Conservation (phyloP, 2,113 vertebrate genomes). For the Hemibagrus wyckioides region DNA sequence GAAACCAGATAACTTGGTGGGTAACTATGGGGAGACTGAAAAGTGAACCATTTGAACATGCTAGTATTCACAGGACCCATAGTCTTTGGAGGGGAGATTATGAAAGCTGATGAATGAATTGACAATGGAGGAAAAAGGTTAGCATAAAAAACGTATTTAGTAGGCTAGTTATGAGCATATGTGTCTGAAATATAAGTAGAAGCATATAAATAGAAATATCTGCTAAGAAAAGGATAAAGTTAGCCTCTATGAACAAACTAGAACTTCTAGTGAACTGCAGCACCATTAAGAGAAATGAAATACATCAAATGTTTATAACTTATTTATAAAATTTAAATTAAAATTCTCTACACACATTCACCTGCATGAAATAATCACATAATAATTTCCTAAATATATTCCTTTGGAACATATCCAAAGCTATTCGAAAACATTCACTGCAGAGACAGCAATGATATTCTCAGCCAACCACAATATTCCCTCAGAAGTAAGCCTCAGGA, state of each 20-base stretch:
- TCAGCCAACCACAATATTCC: conserved; percentile 65
- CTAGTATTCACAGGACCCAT: neutral
- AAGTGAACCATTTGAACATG: neutral
- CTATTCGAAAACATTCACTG: conserved; percentile 31
- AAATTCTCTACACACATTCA: neutral
- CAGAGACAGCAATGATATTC: conserved; percentile 41
- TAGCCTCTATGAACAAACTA: neutral
- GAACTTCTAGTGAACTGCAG: neutral
- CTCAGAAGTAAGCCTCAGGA: conserved; percentile 58
- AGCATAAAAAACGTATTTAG: neutral
- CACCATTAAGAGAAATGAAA: neutral
- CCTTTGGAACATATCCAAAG: conserved; percentile 52
- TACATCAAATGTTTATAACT: neutral
- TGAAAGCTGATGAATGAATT: neutral
- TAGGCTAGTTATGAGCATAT: neutral
- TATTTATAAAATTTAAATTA: neutral
- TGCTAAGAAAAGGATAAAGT: neutral
- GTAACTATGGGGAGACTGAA: neutral
- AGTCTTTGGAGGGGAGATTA: neutral
- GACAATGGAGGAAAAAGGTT: neutral
- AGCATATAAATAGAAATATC: neutral
- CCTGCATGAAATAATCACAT: neutral
- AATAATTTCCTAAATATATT: conserved; percentile 36
- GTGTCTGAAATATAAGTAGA: neutral
- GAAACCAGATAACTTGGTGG: neutral